Evolutionary conservation across 2,888 invertebrate species (phyloP).

Genomic region (Drosophila mayaguana): DNA sequence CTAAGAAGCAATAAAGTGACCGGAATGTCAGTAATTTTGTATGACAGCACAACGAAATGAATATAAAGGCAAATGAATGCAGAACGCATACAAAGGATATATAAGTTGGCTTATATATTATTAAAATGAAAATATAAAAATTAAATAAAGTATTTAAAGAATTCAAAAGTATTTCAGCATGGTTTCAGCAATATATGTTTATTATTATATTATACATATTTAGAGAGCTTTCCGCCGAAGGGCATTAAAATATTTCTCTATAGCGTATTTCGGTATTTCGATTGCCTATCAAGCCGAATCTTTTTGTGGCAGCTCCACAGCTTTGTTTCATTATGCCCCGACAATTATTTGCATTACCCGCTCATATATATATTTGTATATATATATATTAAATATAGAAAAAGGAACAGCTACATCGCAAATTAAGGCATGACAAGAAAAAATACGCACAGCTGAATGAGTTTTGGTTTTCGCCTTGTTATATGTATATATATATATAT

Average conservation of each 20-base stretch:
- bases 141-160: too few species aligned
- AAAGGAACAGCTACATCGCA: slow-evolving; percentile 24
- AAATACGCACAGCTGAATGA: slow-evolving; percentile 69
- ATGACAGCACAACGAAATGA: background rate
- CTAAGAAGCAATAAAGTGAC: background rate
- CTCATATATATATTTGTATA: slow-evolving; percentile 61
- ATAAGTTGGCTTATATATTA: too few species aligned
- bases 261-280: background rate
- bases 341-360: slow-evolving; percentile 69
- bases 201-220: too few species aligned
- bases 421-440: slow-evolving; percentile 41
- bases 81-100: background rate
- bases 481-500: background rate
- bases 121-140: too few species aligned
- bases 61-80: background rate
- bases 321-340: slow-evolving; percentile 34
- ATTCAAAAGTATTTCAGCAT: too few species aligned
- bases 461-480: slow-evolving; percentile 48
- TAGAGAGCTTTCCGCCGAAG: too few species aligned
- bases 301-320: background rate
- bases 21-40: background rate
- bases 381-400: slow-evolving; percentile 69
- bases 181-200: too few species aligned
- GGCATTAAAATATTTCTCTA: too few species aligned
- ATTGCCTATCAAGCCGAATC: background rate